Conservation (phyloP, 2,113 vertebrate genomes). For the Brienomyrus brachyistius region DNA sequence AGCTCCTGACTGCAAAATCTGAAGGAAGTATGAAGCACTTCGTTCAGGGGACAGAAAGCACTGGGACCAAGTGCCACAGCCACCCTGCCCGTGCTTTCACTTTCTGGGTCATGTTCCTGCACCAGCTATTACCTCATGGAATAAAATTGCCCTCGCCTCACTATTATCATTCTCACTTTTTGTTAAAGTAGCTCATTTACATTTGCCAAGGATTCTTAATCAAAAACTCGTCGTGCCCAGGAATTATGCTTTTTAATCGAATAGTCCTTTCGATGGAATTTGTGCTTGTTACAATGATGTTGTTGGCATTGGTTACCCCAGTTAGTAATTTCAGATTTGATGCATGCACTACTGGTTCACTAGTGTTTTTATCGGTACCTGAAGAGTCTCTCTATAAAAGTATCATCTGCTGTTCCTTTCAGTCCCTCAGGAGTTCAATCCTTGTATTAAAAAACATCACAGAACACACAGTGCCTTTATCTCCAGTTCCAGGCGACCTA, state of each 20-base stretch:
- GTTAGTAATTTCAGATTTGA: background rate
- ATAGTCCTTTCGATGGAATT: background rate
- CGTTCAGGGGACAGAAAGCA: conserved; percentile 44
- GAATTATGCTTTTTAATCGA: background rate
- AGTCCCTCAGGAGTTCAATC: background rate
- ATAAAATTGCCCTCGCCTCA: conserved; percentile 36
- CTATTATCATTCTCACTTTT: conserved; percentile 27
- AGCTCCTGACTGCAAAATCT: conserved; percentile 53
- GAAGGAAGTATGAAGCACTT: conserved; percentile 36
- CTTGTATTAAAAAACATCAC: background rate
- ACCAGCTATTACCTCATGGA: conserved; percentile 53
- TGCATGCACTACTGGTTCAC: background rate
- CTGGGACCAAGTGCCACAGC: conserved; percentile 62
- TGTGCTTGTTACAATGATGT: background rate
- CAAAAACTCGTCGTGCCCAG: background rate
- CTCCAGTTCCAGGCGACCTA: background rate
- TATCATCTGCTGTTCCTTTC: background rate
- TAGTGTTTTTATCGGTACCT: background rate
- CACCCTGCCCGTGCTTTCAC: conserved; percentile 53
- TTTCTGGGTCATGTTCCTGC: conserved; percentile 68
- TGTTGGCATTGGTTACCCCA: background rate
- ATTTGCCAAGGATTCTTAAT: background rate
- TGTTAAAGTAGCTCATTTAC: conserved; percentile 15
- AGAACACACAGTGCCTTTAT: background rate
- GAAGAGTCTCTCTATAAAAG: background rate